Evolutionary conservation across 2,888 invertebrate species (phyloP).

Genomic region (Caprella mutica): DNA sequence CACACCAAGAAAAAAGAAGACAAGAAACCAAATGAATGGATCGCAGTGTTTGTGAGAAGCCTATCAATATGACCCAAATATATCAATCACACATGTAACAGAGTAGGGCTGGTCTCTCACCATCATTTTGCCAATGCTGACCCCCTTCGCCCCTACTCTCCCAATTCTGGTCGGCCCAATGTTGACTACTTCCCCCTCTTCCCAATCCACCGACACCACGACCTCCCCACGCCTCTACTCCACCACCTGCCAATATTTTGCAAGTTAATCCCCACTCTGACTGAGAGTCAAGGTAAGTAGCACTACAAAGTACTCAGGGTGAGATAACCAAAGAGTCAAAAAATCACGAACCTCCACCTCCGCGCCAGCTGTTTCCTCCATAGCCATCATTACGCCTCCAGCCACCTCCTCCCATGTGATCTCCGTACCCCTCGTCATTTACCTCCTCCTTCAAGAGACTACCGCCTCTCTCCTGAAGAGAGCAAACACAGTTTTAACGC

Average conservation of each 20-base stretch:
- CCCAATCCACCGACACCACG: slow-evolving; percentile 19
- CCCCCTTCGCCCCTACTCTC: slow-evolving; percentile 13
- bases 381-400: not conserved
- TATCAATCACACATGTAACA: no score
- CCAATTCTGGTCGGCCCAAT: slow-evolving; percentile 13
- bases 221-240: not conserved
- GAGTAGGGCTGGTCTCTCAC: slow-evolving; percentile 5
- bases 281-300: no score
- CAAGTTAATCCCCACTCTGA: no score
- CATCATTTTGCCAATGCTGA: slow-evolving; percentile 22
- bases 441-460: slow-evolving; percentile 17
- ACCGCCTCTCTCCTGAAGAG: slow-evolving; percentile 15
- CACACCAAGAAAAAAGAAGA: not conserved
- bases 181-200: slow-evolving; percentile 15
- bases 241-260: no score
- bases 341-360: no score
- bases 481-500: not conserved
- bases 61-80: no score
- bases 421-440: slow-evolving; percentile 1
- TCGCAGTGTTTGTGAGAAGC: not conserved
- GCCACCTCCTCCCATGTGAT: slow-evolving; percentile 3
- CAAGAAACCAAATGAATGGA: not conserved
- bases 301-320: no score
- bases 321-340: no score
- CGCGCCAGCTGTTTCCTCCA: slow-evolving; percentile 22